Evolutionary conservation across 1,140 invertebrate species (phyloP).

Genomic region (Cryptotermes secundus): DNA sequence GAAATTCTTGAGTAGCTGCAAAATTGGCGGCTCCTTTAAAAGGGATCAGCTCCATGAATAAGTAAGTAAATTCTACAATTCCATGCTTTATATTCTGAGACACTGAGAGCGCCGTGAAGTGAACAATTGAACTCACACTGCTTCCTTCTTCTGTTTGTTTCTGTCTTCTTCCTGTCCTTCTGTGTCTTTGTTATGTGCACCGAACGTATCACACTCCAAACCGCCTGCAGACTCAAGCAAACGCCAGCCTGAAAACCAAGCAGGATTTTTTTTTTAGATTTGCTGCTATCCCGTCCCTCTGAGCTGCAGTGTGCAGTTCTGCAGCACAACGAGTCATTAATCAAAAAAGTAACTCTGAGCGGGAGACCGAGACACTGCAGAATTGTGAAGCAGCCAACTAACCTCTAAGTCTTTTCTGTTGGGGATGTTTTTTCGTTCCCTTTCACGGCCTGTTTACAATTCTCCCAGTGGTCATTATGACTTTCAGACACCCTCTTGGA

Average conservation of each 20-base stretch:
- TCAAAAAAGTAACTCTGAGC: neutral
- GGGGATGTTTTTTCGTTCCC: neutral
- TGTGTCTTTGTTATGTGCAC: too few relatives aligned
- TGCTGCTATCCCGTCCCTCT: neutral
- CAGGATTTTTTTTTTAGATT: neutral
- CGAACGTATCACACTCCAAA: too few relatives aligned
- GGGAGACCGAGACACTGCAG: neutral
- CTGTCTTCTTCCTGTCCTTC: too few relatives aligned
- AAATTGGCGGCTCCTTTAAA: too few relatives aligned
- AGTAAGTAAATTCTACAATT: too few relatives aligned
- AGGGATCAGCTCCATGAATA: too few relatives aligned
- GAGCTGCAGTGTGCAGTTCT: neutral
- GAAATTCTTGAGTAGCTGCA: too few relatives aligned
- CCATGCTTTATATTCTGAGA: too few relatives aligned
- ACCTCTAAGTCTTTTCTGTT: neutral
- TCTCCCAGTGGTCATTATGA: neutral
- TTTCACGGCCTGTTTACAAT: neutral
- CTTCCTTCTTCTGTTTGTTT: too few relatives aligned
- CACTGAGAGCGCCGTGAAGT: too few relatives aligned
- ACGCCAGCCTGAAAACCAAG: neutral
- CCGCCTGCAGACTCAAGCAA: neutral
- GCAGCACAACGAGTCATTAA: constrained; percentile 1
- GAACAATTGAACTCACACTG: too few relatives aligned
- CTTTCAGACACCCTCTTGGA: neutral
- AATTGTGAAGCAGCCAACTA: neutral